Conservation (phyloP, 2,113 vertebrate genomes). For the Pangasianodon gigas region DNA sequence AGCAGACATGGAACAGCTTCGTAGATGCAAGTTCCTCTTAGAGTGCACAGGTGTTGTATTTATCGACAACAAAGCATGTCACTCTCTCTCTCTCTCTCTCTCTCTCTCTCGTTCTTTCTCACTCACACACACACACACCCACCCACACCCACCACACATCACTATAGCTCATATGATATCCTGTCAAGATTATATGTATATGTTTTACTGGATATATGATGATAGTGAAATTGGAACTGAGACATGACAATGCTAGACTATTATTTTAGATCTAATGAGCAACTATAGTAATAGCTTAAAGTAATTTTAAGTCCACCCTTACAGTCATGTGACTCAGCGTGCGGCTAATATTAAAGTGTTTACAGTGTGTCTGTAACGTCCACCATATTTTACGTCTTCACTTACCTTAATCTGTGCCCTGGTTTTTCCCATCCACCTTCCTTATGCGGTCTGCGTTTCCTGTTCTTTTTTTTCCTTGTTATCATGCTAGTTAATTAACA, state of each 20-base stretch:
- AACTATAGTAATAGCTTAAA: background rate
- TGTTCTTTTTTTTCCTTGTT: background rate
- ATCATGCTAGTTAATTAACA: background rate
- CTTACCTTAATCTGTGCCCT: background rate
- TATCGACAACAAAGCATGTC: background rate
- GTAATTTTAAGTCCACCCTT: background rate
- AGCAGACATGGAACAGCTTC: background rate
- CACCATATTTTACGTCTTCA: background rate
- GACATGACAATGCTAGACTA: background rate
- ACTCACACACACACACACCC: background rate
- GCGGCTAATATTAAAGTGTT: background rate
- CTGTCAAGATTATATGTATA: background rate
- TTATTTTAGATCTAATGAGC: background rate
- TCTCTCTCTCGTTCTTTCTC: background rate
- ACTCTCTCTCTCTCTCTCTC: background rate
- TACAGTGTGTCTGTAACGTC: background rate
- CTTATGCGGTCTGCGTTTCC: background rate
- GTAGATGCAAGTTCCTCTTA: background rate
- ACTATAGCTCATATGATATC: background rate
- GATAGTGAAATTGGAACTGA: background rate
- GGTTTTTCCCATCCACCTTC: background rate
- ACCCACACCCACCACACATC: background rate
- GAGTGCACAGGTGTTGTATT: background rate
- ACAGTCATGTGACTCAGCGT: background rate
- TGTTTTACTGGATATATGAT: background rate